A percentile compares a stretch with the other conserved stretches of the same genome.
Conservation (phyloP, 1,140 invertebrate genomes). For the Lysiphlebus fabarum region DNA sequence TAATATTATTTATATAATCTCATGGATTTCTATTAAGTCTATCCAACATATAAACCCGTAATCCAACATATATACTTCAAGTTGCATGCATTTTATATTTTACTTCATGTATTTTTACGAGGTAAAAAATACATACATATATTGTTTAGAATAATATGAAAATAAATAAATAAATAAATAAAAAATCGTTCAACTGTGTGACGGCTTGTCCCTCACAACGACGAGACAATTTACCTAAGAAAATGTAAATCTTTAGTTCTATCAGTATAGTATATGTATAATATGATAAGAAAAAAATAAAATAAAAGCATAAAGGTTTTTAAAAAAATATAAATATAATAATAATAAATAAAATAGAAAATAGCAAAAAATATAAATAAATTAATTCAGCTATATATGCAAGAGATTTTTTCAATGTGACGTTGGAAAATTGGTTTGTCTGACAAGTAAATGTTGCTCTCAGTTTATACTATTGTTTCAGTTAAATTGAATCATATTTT, state of each 20-base stretch:
- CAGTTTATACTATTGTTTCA: conserved; percentile 21
- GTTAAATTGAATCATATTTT: not conserved
- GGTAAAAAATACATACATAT: not conserved
- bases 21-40: too few relatives aligned
- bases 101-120: too few relatives aligned
- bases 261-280: not conserved
- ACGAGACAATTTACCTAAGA: not conserved
- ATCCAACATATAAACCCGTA: too few relatives aligned
- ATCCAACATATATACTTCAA: too few relatives aligned
- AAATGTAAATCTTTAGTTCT: not conserved
- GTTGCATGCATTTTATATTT: too few relatives aligned
- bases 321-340: too few relatives aligned
- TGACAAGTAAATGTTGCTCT: conserved; percentile 25
- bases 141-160: not conserved
- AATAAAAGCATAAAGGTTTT: not conserved
- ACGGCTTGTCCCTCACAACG: conserved; percentile 1
- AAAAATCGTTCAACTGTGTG: conserved; percentile 8
- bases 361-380: too few relatives aligned
- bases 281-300: not conserved
- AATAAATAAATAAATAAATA: conserved; percentile 4
- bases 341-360: conserved; percentile 5
- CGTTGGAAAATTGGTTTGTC: conserved; percentile 21
- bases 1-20: too few relatives aligned
- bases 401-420: conserved; percentile 3
- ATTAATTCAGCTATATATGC: conserved; percentile 11